Base-by-base conservation (phyloP, 37 sponge, comb jelly and placozoan genomes). In the Chondrosia reniformis region DNA sequence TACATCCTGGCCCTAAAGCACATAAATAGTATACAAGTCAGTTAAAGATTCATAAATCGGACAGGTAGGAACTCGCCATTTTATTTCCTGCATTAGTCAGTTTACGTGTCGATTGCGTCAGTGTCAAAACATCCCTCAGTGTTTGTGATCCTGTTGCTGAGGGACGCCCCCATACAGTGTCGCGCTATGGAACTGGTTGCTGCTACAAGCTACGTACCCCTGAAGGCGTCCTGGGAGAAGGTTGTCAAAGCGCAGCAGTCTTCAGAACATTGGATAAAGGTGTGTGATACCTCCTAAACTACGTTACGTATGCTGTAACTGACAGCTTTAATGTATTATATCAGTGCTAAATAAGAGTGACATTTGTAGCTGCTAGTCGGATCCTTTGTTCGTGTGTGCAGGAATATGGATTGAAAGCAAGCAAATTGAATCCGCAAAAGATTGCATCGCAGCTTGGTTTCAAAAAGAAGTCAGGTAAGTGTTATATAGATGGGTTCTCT, bases 381-480 rank as follows among this genome's bases (percentile, higher is more conserved):
- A 32, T 32, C 32, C 31, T 5, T 32, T 32, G 32, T 61, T 32
- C 63, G 63, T 61, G n/a, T 54, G 24, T 37, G 32, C 58, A 89
- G 89, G 81, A 74, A 34, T 61, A 76, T 37, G 86, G 89, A 5
- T 46, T 89, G 44, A 31, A 69, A 36, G 79, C 79, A 21, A 55
- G 43, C 2, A 32, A 77, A 12, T 59, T 90, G 27, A 73, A 84
- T 5, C 36, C 82, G 42, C 61, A 78, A 49, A 84, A 91, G 69
- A 56, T 91, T 57, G 41, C 86, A 1, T 67, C 88, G n/a, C 38
- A 41, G 25, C 62, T 87, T 39, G 92, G 92, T 2, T 91, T 91
- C 49, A 75, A 76, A 24, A 87, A 91, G 65, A 80, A 72, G 10
- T 38, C 30, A 78, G 81, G 92, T 78, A 0, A 77, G 78, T 59